Evolutionary conservation across 2,888 invertebrate species (phyloP), one percentile per base, ranked within the genome.

Genomic region (Megalurothrips usitatus): DNA sequence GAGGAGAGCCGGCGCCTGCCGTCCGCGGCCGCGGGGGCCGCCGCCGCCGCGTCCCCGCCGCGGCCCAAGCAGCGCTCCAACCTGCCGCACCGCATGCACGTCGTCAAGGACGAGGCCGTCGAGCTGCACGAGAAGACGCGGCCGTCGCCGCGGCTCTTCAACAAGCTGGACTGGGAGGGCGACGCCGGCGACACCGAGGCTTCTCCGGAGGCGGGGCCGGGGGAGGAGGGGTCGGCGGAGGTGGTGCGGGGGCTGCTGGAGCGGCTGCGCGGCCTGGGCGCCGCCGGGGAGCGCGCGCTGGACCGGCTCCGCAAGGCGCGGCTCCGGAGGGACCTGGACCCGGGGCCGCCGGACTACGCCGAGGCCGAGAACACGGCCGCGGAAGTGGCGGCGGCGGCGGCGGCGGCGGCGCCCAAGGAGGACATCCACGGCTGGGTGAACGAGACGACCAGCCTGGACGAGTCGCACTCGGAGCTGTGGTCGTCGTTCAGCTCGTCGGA

Each of bases 401-500:
- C 68, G 68, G 68, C 23, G 6, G 26, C 68, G 68, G 23, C 26
- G 6, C 68, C 23, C 68, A 26, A 26, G 68, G 82, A 83, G 49
- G 83, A 84, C 19, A 79, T 83, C 84, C 90, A 91, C 85, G 90
- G 90, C 0, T 88, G 88, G 2, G 87, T 93, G 17, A 92, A 92
- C 87, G 92, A 93, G 85, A 91, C 92, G 0, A 91, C 90, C 0
- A 85, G 90, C 10, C 90, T 92, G 84, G 94, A 94, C 85, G 91
- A 91, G 87, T 93, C 93, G 84, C 92, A 93, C 87, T 93, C 93
- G 0, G 94, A 94, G 86, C 93, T 92, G 87, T 94, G 93, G 92
- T 94, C 94, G 0, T 94, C 94, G 0, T 94, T 94, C 88, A 94
- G 94, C 26, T 93, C 93, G 86, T 93, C 93, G 79, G 94, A 94